Percentiles rank a stretch among this genome's conserved stretches.
Conservation (phyloP, 2,888 invertebrate species). For the Amiota communis region DNA sequence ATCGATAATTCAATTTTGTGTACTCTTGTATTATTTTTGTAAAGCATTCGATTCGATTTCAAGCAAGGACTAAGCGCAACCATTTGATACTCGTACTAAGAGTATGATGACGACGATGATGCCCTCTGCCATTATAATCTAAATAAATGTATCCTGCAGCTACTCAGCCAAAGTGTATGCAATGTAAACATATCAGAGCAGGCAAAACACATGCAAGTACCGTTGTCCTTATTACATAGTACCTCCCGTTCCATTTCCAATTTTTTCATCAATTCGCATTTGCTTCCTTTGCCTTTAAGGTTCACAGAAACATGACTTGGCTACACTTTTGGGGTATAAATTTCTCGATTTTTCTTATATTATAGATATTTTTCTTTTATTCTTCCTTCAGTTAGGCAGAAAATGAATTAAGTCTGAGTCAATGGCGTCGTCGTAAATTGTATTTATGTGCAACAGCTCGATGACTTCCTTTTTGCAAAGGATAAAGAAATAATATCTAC, state of each 20-base stretch:
- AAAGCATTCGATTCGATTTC: conserved; percentile 24
- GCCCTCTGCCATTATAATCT: conserved; percentile 58
- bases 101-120: conserved; percentile 43
- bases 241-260: conserved; percentile 36
- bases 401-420: conserved; percentile 45
- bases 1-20: conserved; percentile 68
- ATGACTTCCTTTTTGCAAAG: conserved; percentile 40
- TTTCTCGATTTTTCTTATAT: conserved; percentile 34
- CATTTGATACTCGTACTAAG: conserved; percentile 26
- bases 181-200: conserved; percentile 33
- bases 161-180: conserved; percentile 26
- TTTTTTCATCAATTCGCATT: conserved; percentile 21
- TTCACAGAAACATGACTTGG: conserved; percentile 36
- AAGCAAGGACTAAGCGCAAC: too few species aligned
- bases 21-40: conserved; percentile 57
- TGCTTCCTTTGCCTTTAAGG: conserved; percentile 15
- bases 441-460: not conserved
- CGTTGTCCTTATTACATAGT: conserved; percentile 15
- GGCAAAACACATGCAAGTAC: conserved; percentile 31
- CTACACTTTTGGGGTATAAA: not conserved
- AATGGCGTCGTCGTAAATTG: not conserved
- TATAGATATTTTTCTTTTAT: conserved; percentile 25
- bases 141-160: conserved; percentile 62
- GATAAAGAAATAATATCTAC: conserved; percentile 38
- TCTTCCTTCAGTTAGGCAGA: conserved; percentile 20